phyloP scores from a whole-genome alignment of 2,888 invertebrate genomes.

The Sinopyrophorus schimmeli region DNA sequence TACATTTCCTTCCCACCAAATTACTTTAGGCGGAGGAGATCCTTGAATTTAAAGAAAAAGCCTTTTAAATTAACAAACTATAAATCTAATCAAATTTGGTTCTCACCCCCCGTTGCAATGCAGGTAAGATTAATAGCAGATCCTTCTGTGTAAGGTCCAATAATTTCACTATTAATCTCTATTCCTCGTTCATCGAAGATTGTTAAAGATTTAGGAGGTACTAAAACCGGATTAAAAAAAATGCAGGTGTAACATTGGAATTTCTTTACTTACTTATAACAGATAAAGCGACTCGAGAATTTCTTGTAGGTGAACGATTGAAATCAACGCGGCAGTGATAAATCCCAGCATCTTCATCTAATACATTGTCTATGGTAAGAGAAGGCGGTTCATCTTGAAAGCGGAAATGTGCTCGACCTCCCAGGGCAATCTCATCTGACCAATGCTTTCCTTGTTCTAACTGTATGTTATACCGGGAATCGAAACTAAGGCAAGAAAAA shows the following conservation, averaged over 20 bases:
- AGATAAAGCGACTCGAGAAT: conserved; percentile 83
- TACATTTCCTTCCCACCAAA: conserved; percentile 75
- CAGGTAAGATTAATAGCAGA: conserved; percentile 14
- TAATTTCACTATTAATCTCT: conserved; percentile 6
- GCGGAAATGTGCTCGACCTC: conserved; percentile 75
- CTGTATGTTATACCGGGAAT: conserved; percentile 69
- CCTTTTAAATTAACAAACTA: neutral
- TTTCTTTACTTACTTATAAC: conserved; percentile 88
- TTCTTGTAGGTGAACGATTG: conserved; percentile 84
- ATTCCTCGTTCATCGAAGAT: conserved; percentile 13
- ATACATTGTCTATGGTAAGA: conserved; percentile 73
- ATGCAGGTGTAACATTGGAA: too few species aligned
- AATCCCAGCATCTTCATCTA: conserved; percentile 75
- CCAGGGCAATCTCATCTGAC: conserved; percentile 76
- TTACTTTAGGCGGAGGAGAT: conserved; percentile 70
- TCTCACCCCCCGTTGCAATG: conserved; percentile 15
- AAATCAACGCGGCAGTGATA: conserved; percentile 91
- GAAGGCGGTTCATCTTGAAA: conserved; percentile 75
- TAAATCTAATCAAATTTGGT: neutral
- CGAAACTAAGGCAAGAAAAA: conserved; percentile 60
- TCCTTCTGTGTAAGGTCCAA: conserved; percentile 18
- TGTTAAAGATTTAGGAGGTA: conserved; percentile 12
- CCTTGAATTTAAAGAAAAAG: conserved; percentile 55
- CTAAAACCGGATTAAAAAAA: too few species aligned
- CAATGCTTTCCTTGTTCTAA: conserved; percentile 78